These are phyloP conservation scores for Cantharis lateralis DNA, from an alignment of 2,888 invertebrate genomes.

Conservation along the genomic window DNA sequence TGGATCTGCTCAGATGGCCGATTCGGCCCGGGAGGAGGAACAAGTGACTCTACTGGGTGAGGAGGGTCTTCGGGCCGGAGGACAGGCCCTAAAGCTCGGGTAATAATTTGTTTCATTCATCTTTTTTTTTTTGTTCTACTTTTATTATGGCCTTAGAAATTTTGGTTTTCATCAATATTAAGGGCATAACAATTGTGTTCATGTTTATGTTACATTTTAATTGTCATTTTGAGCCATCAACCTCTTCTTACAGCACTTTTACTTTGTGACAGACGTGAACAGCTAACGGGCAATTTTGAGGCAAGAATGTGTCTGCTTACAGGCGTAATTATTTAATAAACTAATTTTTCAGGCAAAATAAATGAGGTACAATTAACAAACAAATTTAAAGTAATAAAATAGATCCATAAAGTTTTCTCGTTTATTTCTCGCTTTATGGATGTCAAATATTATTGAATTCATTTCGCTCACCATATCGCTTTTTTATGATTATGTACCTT, in stretches of 20 bases:
- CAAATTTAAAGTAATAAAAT: neutral
- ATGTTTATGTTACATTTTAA: neutral
- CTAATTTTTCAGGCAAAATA: neutral
- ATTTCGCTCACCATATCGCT: neutral
- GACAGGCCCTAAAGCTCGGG: constrained; percentile 97
- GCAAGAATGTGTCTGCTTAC: constrained; percentile 62
- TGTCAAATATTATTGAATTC: neutral
- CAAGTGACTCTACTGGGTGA: constrained; percentile 95
- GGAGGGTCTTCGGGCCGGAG: constrained; percentile 92
- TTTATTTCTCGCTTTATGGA: neutral
- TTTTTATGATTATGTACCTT: neutral
- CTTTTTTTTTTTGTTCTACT: constrained; percentile 9
- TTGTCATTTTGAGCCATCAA: constrained; percentile 15
- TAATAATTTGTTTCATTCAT: constrained; percentile 64
- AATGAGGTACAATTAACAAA: neutral
- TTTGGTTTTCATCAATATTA: neutral
- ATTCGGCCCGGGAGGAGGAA: constrained; percentile 94
- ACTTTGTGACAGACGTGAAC: constrained; percentile 71
- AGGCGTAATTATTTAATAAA: neutral
- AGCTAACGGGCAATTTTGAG: constrained; percentile 77
- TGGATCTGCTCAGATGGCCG: constrained; percentile 85
- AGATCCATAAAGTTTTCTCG: neutral
- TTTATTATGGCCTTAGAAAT: neutral
- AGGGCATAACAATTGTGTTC: constrained; percentile 14
- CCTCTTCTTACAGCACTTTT: constrained; percentile 75